Conservation (phyloP, 2,888 invertebrate species). For the Apamea monoglypha region DNA sequence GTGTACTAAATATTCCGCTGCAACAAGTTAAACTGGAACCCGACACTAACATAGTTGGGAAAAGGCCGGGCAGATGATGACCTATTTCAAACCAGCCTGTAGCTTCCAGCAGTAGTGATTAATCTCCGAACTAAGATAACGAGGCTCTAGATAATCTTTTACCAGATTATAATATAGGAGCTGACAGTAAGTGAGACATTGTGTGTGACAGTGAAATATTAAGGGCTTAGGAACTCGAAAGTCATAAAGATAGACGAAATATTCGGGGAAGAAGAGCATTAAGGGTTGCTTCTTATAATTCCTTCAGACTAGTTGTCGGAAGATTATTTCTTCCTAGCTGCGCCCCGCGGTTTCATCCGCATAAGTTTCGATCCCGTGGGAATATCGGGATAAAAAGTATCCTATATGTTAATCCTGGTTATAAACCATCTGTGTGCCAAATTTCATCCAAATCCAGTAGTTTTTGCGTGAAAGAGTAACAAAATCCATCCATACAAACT, state of each 20-base stretch:
- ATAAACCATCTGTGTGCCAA: too few relatives aligned
- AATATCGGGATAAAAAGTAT: too few relatives aligned
- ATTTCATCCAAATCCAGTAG: too few relatives aligned
- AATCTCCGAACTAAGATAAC: constrained; percentile 53
- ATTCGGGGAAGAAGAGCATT: constrained; percentile 16
- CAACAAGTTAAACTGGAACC: neutral
- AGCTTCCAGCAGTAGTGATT: constrained; percentile 21
- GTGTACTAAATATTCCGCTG: neutral
- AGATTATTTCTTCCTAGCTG: neutral
- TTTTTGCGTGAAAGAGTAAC: too few relatives aligned
- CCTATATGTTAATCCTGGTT: too few relatives aligned
- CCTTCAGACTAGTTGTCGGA: neutral
- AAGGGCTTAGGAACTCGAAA: constrained; percentile 53
- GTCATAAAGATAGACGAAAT: constrained; percentile 27
- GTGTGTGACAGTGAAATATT: constrained; percentile 68
- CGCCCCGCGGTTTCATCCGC: too few relatives aligned
- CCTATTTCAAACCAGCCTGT: neutral
- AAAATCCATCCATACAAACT: too few relatives aligned
- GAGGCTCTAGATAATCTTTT: constrained; percentile 55
- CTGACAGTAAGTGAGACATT: constrained; percentile 58
- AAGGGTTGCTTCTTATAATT: constrained; percentile 34
- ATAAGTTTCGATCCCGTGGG: too few relatives aligned
- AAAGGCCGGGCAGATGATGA: neutral
- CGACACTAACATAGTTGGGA: neutral
- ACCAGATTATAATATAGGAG: constrained; percentile 61